phyloP scores from a whole-genome alignment of 2,113 vertebrate species.

The Hippocampus barbouri region DNA sequence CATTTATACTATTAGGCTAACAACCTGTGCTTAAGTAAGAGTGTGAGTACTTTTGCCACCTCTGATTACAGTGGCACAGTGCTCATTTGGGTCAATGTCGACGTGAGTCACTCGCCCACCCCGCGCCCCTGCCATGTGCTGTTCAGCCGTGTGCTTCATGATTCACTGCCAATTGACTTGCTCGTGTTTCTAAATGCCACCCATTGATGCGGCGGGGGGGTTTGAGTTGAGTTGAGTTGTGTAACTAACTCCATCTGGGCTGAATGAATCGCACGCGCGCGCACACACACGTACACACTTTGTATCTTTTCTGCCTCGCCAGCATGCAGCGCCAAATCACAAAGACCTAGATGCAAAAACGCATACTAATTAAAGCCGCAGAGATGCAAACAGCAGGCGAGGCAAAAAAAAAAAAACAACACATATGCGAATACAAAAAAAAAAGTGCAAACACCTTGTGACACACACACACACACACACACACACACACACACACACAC shows the following conservation, averaged over 20 bases:
- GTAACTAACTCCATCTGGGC: conserved; percentile 66
- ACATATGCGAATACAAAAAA: conserved; percentile 23
- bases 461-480: conserved; percentile 24
- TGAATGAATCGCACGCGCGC: conserved; percentile 55
- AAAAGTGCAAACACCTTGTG: conserved; percentile 30
- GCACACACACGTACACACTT: conserved; percentile 37
- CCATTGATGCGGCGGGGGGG: conserved; percentile 47
- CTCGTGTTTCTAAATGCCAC: conserved; percentile 68
- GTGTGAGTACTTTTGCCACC: not conserved
- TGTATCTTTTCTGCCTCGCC: conserved; percentile 62
- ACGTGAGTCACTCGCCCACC: conserved; percentile 52
- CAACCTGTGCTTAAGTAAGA: not conserved
- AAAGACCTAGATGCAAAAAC: conserved; percentile 66
- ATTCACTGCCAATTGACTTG: conserved; percentile 61
- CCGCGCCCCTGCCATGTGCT: conserved; percentile 26
- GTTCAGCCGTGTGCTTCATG: conserved; percentile 48
- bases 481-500: no score
- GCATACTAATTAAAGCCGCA: conserved; percentile 66
- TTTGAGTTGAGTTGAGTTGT: conserved; percentile 58
- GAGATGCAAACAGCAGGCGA: conserved; percentile 63
- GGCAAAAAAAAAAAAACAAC: conserved; percentile 35
- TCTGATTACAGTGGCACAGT: not conserved
- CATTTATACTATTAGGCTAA: no score
- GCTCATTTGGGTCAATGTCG: conserved; percentile 64
- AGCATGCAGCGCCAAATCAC: conserved; percentile 65